Evolutionary conservation across 2,113 vertebrate genomes (phyloP).

Genomic region (Crypturellus undulatus): DNA sequence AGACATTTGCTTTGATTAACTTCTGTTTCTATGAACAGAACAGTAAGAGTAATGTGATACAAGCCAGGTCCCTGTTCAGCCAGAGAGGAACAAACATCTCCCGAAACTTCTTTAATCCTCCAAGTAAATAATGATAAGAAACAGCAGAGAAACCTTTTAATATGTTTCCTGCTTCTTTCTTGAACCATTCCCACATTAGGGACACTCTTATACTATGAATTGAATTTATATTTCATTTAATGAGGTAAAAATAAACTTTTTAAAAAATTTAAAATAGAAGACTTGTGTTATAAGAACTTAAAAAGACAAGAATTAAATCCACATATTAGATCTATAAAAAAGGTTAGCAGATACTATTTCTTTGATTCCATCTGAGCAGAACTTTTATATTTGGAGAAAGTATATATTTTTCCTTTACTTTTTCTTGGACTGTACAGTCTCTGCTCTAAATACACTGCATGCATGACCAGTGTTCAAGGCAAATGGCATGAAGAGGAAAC

Average conservation of each 20-base stretch:
- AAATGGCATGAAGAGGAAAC: background rate
- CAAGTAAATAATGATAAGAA: slow-evolving; percentile 17
- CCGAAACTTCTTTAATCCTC: slow-evolving; percentile 27
- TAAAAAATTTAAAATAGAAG: background rate
- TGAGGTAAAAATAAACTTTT: background rate
- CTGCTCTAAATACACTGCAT: background rate
- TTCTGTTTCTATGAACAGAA: slow-evolving; percentile 8
- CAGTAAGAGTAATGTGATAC: background rate
- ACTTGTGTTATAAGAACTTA: background rate
- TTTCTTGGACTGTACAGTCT: background rate
- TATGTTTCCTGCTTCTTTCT: slow-evolving; percentile 46
- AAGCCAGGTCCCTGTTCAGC: slow-evolving; percentile 18
- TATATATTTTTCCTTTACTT: background rate
- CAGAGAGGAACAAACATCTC: slow-evolving; percentile 45
- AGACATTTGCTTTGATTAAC: background rate
- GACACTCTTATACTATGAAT: background rate
- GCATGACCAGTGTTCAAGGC: background rate
- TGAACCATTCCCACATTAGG: background rate
- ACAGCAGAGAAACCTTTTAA: slow-evolving; percentile 9
- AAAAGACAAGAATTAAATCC: background rate
- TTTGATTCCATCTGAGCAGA: background rate
- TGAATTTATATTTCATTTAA: background rate
- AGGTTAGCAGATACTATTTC: background rate
- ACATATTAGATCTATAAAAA: background rate
- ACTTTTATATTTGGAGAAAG: background rate